These are phyloP conservation scores for Thymelicus acteon DNA, from an alignment of 2,888 invertebrate genomes.

Conservation along the genomic window DNA sequence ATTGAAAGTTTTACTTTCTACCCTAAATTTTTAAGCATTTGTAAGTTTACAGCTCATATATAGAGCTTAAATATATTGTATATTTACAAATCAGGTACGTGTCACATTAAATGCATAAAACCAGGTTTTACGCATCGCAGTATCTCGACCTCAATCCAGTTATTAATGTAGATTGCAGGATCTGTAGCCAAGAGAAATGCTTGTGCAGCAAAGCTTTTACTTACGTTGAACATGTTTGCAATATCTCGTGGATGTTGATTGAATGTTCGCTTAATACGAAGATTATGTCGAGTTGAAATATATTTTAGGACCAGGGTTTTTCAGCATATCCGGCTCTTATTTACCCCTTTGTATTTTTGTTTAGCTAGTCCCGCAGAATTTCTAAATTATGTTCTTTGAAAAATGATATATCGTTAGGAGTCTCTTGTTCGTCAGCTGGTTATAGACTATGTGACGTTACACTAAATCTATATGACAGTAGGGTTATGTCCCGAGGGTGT, in stretches of 20 bases:
- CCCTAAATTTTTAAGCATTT: background rate
- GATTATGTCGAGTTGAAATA: background rate
- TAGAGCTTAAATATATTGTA: background rate
- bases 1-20: too few species aligned
- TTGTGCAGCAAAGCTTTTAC: slow-evolving; percentile 27
- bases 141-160: slow-evolving; percentile 26
- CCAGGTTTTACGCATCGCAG: slow-evolving; percentile 16
- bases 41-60: slow-evolving; percentile 19
- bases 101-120: slow-evolving; percentile 31
- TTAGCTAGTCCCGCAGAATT: too few species aligned
- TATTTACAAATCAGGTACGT: slow-evolving; percentile 9
- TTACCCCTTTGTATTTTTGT: too few species aligned
- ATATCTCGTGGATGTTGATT: slow-evolving; percentile 26
- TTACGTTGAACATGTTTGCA: slow-evolving; percentile 29
- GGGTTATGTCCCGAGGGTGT: too few species aligned
- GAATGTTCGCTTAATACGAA: slow-evolving; percentile 7
- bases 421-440: too few species aligned
- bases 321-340: background rate
- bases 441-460: too few species aligned
- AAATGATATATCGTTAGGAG: too few species aligned
- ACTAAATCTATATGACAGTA: too few species aligned
- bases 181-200: slow-evolving; percentile 32
- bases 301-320: background rate
- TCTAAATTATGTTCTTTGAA: too few species aligned
- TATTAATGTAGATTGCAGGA: slow-evolving; percentile 36